Evolutionary conservation across 2,797 vertebrate species (phyloP).

Genomic region (Neomorphus geoffroyi): DNA sequence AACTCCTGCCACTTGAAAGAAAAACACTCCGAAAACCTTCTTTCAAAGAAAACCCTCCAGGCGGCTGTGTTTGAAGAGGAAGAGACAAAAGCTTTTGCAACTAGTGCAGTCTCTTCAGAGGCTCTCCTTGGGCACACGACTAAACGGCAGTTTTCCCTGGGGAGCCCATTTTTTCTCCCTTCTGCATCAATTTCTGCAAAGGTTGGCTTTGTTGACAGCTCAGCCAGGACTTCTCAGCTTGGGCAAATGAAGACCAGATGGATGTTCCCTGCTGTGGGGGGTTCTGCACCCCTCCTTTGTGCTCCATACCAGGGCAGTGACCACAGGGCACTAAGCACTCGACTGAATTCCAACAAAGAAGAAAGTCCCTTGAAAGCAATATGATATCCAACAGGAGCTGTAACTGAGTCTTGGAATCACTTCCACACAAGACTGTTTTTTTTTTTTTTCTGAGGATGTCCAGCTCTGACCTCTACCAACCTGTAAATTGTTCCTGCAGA

Average conservation of each 20-base stretch:
- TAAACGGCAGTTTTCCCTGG: background rate
- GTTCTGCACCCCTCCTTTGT: background rate
- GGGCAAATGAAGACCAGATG: background rate
- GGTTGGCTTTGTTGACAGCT: background rate
- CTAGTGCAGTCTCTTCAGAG: background rate
- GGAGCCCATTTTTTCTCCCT: background rate
- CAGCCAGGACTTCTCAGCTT: background rate
- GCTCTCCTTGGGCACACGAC: background rate
- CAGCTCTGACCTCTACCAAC: background rate
- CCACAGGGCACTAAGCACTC: rapidly evolving
- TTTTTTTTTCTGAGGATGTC: background rate
- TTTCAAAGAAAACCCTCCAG: slow-evolving; percentile 43
- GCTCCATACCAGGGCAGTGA: background rate
- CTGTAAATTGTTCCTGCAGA: background rate
- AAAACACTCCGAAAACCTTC: slow-evolving; percentile 5
- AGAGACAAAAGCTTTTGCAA: slow-evolving; percentile 45
- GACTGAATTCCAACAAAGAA: background rate
- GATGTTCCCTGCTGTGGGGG: rapidly evolving
- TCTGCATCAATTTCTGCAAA: background rate
- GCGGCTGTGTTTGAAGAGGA: slow-evolving; percentile 24
- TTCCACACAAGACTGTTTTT: background rate
- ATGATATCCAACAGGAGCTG: background rate
- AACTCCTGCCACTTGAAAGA: slow-evolving; percentile 41
- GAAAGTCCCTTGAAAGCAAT: background rate
- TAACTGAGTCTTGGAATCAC: background rate